Base-by-base conservation (phyloP, 1,140 invertebrate genomes). In the Papilio dardanus region DNA sequence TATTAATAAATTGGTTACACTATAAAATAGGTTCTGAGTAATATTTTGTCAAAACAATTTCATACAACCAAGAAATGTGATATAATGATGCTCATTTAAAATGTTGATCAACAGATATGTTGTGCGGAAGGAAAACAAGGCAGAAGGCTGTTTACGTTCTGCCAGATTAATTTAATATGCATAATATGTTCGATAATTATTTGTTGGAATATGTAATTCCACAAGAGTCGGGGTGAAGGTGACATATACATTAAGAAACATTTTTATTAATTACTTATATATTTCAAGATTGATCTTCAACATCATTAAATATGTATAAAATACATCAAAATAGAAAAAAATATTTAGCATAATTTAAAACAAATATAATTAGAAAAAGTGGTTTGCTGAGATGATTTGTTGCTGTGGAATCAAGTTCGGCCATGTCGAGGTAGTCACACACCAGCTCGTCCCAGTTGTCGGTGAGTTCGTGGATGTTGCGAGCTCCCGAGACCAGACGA, bases 371-470 rank as follows among this genome's bases (percentile, higher is more conserved):
- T 12, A 71, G 7, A 71, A 50, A 30, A 19, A 73, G 71, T n/a
- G 31, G 8, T 21, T 21, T 54, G 71, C 30, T 73, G 10, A 54
- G 16, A 3, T 19, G n/a, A 33, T 24, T 73, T 35, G 3, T 33
- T 7, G 16, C 58, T 7, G 58, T 31, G 24, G 50, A 67, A 40
- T 88, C 79, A 8, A 91, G 77, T 10, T 89, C 76, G 0, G 83
- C 76, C 3, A 86, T 76, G 67, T 93, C 91, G 2, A 93, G 82
- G 69, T 93, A 91, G 40, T 93, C 91, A 54, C 91, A 93, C 1
- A 93, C 75, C 81, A 87, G 75, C 2, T 92, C 85, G 50, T 92
- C 89, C 90, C 90, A 92, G 37, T 93, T 86, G 19, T 92, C 84
- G 0, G 85, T 88, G 0, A 93, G 78, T 0, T 92, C 88, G 6